phyloP scores from a whole-genome alignment of 2,888 invertebrate species.

The Salpingus planirostris region DNA sequence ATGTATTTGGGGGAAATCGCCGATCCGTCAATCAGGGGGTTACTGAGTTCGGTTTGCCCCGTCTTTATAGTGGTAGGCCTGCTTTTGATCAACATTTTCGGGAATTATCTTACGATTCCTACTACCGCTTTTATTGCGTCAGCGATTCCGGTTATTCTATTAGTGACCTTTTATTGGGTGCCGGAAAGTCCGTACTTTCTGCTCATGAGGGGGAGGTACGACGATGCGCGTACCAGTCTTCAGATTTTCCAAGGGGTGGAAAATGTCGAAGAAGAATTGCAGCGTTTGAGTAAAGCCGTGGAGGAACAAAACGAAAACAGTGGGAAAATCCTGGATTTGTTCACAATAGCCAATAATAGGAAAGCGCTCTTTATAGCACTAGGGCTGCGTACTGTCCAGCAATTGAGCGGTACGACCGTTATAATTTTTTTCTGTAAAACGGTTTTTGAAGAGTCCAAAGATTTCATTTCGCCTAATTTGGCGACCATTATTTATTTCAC shows the following conservation, averaged over 20 bases:
- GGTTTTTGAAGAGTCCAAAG: slow-evolving; percentile 39
- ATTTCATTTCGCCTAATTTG: slow-evolving; percentile 36
- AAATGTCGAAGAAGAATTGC: slow-evolving; percentile 43
- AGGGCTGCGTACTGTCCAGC: slow-evolving; percentile 48
- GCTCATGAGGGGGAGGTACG: slow-evolving; percentile 36
- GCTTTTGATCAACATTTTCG: slow-evolving; percentile 45
- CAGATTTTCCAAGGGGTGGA: slow-evolving; percentile 41
- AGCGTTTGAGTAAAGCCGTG: slow-evolving; percentile 29
- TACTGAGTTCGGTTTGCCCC: slow-evolving; percentile 49
- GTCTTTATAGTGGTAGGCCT: slow-evolving; percentile 47
- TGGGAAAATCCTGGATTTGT: slow-evolving; percentile 48
- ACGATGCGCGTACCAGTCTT: slow-evolving; percentile 44
- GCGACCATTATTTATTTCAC: slow-evolving; percentile 36
- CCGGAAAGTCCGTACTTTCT: slow-evolving; percentile 52
- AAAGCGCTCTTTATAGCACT: slow-evolving; percentile 56
- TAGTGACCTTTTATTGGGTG: slow-evolving; percentile 44
- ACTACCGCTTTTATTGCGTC: slow-evolving; percentile 44
- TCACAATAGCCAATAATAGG: slow-evolving; percentile 48
- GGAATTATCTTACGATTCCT: slow-evolving; percentile 43
- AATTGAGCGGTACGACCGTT: slow-evolving; percentile 53
- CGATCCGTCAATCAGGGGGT: slow-evolving; percentile 49
- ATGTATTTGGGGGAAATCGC: slow-evolving; percentile 55
- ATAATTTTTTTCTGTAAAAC: slow-evolving; percentile 54
- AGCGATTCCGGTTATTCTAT: slow-evolving; percentile 41
- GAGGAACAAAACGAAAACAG: slow-evolving; percentile 41